A percentile compares a stretch with the other conserved stretches of the same genome.
phyloP scores from a whole-genome alignment of 2,797 vertebrate genomes.

The Chrosomus eos region DNA sequence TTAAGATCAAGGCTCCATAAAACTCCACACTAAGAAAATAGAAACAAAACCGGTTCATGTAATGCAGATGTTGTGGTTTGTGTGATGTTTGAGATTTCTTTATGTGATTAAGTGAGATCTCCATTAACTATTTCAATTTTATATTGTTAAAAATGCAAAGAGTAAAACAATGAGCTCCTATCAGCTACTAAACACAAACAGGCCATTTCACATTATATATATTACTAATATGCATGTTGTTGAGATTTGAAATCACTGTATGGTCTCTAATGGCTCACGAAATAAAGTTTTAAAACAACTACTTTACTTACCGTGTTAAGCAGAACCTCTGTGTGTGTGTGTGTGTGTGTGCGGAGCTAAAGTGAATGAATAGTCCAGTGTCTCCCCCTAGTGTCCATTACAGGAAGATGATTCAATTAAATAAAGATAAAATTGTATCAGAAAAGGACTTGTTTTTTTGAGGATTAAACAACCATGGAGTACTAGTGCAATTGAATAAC shows the following conservation, averaged over 20 bases:
- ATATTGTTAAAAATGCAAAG: neutral
- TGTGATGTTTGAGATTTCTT: neutral
- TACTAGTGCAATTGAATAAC: too few relatives aligned
- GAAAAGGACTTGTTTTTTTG: neutral
- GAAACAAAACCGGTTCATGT: neutral
- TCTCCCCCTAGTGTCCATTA: conserved; percentile 50
- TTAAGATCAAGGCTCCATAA: neutral
- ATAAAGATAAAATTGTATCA: neutral
- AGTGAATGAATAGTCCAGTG: neutral
- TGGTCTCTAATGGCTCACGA: neutral
- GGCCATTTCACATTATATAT: neutral
- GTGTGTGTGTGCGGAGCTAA: too few relatives aligned
- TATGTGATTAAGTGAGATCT: neutral
- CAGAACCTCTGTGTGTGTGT: neutral
- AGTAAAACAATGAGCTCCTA: neutral
- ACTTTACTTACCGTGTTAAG: too few relatives aligned
- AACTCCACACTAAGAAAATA: neutral
- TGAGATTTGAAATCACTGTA: neutral
- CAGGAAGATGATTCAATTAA: neutral
- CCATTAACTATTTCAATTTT: neutral
- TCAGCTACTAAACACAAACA: neutral
- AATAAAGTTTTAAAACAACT: neutral
- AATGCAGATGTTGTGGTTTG: neutral
- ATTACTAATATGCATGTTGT: neutral
- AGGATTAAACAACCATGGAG: neutral